Base-by-base conservation (phyloP, 2,797 vertebrate genomes). In the Hylomyscus alleni region DNA sequence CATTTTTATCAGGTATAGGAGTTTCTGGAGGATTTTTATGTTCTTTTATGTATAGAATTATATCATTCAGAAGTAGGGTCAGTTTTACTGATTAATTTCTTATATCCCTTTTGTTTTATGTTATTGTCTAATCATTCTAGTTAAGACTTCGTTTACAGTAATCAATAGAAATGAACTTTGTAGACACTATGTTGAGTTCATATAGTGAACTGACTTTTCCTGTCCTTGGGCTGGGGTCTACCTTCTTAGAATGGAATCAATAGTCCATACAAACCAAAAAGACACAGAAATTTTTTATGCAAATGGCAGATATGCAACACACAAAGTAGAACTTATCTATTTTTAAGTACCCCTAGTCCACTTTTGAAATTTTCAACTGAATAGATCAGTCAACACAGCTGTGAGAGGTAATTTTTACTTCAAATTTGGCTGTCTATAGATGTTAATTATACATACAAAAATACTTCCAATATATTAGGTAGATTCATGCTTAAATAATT, bases 401-500 rank as follows among this genome's bases (percentile, higher is more conserved):
- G 24, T 40, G 3, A 24, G 75, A 40, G 58, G 29, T 76, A 54
- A 50, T 40, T 22, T 94, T 92, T 52, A 50, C 40, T 77, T 89
- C 76, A 90, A 89, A 67, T 6, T 34, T 19, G 54, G 3, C 8
- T 54, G 17, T 87, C 26, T 37, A 22, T 62, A 87, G 7, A 78
- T 82, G 4, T 50, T 52, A 94, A 72, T 89, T 82, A 65, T 7
- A 73, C 26, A 89, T 10, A 62, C 3, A 73, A 50, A 83, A 76
- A 84, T 34, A 90, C 22, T 54, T 95, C 90, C 50, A 91, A 4
- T 76, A 20, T 91, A 67, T 54, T 3, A 91, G 34, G 37, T 26
- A 69, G 56, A n/a, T 88, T 58, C 58, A 5, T 72, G 7, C 86
- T 89, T 65, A 37, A 83, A 65, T 80, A 90, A 94, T 7, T 60